phyloP scores from a whole-genome alignment of 2,113 vertebrate genomes.

The Nesogale talazaci region DNA sequence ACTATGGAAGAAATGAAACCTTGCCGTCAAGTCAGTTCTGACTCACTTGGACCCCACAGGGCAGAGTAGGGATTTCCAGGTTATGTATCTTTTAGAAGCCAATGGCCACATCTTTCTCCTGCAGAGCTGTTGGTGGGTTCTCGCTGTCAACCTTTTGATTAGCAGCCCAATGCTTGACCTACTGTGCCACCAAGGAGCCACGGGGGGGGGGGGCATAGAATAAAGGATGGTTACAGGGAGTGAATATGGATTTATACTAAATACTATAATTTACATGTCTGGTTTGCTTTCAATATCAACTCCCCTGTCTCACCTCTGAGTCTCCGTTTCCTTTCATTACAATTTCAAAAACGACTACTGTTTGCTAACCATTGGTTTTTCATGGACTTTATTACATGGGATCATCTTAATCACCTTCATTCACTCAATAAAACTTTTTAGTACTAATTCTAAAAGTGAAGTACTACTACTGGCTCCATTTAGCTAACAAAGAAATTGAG shows the following conservation, averaged over 20 bases:
- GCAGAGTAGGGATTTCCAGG: too few relatives aligned
- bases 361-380: slow-evolving; percentile 7
- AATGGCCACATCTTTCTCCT: too few relatives aligned
- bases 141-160: too few relatives aligned
- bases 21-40: too few relatives aligned
- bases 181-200: too few relatives aligned
- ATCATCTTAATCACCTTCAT: background rate
- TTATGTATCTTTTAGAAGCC: too few relatives aligned
- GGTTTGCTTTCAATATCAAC: background rate
- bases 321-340: background rate
- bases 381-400: background rate
- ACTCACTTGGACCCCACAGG: too few relatives aligned
- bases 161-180: too few relatives aligned
- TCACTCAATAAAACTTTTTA: background rate
- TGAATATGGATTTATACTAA: background rate
- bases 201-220: background rate
- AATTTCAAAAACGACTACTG: slow-evolving; percentile 5
- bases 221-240: background rate
- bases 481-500: background rate
- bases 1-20: background rate
- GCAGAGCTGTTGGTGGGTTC: too few relatives aligned
- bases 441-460: background rate
- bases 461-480: background rate
- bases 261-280: background rate
- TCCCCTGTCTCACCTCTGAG: background rate